Evolutionary conservation across 2,888 invertebrate species (phyloP), one percentile per base, ranked within the genome.

Genomic region (Coecobrya sp.): DNA sequence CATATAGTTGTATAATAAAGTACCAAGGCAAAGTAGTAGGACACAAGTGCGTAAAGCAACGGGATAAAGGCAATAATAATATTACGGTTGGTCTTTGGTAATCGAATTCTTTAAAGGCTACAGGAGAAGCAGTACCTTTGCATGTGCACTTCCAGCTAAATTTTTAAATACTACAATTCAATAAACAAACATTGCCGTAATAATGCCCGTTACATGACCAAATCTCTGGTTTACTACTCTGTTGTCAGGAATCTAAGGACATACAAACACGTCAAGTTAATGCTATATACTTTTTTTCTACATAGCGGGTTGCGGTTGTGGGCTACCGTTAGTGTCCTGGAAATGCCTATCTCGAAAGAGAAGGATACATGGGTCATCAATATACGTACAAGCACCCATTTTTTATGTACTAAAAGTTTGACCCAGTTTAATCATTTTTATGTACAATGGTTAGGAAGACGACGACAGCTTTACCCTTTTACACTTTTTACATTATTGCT

Each of bases 291-390:
- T n/a, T n/a, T 59, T 36, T 36, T 30, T 55, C 19, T 2, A 25
- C 11, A 36, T 89, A 89, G 89, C 82, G 89, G 89, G 42, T 82
- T 89, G 89, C 45, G 89, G 82, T 70, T 89, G 89, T 89, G 89
- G 89, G 36, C 81, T 65, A 89, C 81, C 89, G 89, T 89, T 82
- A 82, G 82, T 65, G 82, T 70, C 89, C 81, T 89, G 87, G 79
- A 88, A 88, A 79, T 76, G 36, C 16, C 16, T 1, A 4, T n/a
- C 36, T 36, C 7, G n/a, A 16, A 36, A 36, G 27, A 13, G 70
- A 30, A 70, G 10, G 11, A 1, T 70, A 13, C 36, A 22, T 65
- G 25, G 13, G 68, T 0, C 13, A 68, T 30, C 68, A 8, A 27
- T 36, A 36, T 70, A 16, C 36, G 0, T 36, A 36, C 8, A 62